Conservation (phyloP, 2,113 vertebrate species). For the Microcebus jonahi region DNA sequence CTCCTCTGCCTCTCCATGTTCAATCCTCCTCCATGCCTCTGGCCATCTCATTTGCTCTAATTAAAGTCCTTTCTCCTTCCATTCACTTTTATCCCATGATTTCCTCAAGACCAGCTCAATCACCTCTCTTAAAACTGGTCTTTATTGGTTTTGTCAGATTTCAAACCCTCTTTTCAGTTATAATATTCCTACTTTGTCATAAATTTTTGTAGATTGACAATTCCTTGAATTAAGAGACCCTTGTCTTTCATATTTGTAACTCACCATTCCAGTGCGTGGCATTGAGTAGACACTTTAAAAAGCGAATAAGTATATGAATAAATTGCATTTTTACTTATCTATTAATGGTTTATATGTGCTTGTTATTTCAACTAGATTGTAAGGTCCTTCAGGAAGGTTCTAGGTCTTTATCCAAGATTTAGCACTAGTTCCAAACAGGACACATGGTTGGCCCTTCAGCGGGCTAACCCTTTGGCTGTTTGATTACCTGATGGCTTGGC, state of each 20-base stretch:
- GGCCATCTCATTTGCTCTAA: background rate
- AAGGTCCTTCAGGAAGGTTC: background rate
- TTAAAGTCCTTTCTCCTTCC: background rate
- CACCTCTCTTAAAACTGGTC: background rate
- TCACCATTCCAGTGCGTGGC: background rate
- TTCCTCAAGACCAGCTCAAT: background rate
- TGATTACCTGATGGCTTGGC: background rate
- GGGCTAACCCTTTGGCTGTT: background rate
- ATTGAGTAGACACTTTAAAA: background rate
- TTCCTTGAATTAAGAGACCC: background rate
- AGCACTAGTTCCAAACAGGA: background rate
- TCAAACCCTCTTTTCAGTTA: background rate
- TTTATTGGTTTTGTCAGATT: background rate
- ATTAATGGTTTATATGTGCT: background rate
- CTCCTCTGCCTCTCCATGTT: background rate
- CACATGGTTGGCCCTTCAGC: background rate
- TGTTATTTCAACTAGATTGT: background rate
- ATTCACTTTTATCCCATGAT: background rate
- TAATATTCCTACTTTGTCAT: background rate
- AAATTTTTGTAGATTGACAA: background rate
- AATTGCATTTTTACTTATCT: background rate
- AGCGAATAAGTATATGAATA: background rate
- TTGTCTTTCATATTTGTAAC: background rate
- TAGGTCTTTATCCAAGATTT: background rate
- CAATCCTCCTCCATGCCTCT: background rate